Percentiles rank a stretch among this genome's conserved stretches.
These are phyloP conservation scores for Drosophila auraria DNA, from an alignment of 1,140 invertebrate genomes.

Conservation along the genomic window DNA sequence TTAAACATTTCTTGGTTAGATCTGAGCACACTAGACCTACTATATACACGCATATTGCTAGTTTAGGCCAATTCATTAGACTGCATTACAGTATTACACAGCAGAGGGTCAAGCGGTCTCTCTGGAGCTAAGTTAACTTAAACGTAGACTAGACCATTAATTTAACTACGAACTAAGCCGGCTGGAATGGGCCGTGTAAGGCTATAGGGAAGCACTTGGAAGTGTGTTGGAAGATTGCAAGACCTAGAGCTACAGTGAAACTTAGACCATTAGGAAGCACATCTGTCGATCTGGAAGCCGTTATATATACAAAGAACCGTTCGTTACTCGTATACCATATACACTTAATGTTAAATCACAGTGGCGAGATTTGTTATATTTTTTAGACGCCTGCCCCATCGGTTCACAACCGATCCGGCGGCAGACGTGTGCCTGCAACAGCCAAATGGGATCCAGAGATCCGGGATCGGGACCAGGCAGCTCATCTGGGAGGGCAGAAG, in stretches of 20 bases:
- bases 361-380: conserved; percentile 71
- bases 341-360: conserved; percentile 77
- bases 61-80: conserved; percentile 39
- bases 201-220: conserved; percentile 77
- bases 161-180: conserved; percentile 65
- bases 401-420: conserved; percentile 60
- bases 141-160: conserved; percentile 80
- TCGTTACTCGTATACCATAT: conserved; percentile 40
- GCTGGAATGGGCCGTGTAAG: conserved; percentile 61
- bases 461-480: not conserved
- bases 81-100: conserved; percentile 59
- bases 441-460: conserved; percentile 38
- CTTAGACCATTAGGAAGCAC: conserved; percentile 76
- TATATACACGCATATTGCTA: conserved; percentile 53
- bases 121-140: conserved; percentile 53
- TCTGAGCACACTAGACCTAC: conserved; percentile 35
- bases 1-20: conserved; percentile 63
- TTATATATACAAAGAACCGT: conserved; percentile 55
- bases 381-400: conserved; percentile 67
- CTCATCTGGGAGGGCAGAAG: conserved; percentile 87
- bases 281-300: conserved; percentile 59
- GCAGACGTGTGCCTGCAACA: conserved; percentile 69
- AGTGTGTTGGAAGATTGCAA: conserved; percentile 69
- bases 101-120: conserved; percentile 38
- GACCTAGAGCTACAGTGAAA: conserved; percentile 47